Evolutionary conservation across 2,113 vertebrate genomes (phyloP).

Genomic region (human): DNA sequence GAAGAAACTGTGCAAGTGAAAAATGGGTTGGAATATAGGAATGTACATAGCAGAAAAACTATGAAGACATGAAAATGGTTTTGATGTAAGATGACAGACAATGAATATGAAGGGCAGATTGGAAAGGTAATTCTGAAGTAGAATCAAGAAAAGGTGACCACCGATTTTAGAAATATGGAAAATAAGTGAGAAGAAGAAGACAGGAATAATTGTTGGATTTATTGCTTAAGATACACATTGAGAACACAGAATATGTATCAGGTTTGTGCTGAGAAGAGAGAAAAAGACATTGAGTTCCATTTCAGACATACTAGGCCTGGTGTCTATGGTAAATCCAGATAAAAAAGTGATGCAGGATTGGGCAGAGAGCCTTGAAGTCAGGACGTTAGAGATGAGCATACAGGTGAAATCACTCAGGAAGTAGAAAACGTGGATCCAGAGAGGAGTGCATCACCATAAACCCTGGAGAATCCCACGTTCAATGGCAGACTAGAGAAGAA

Average conservation of each 20-base stretch:
- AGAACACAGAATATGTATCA: too few relatives aligned
- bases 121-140: background rate
- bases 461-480: background rate
- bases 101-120: background rate
- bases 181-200: background rate
- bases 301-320: background rate
- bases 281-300: background rate
- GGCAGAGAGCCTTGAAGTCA: background rate
- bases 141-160: background rate
- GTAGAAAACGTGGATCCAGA: background rate
- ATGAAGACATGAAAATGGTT: background rate
- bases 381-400: background rate
- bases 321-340: background rate
- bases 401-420: background rate
- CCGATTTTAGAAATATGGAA: background rate
- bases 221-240: background rate
- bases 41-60: background rate
- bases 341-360: too few relatives aligned
- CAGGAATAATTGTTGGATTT: background rate
- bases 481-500: background rate
- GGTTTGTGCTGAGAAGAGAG: background rate
- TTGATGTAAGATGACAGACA: background rate
- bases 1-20: background rate
- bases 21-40: background rate
- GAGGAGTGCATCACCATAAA: background rate